A percentile compares a stretch with the other conserved stretches of the same genome.
Evolutionary conservation across 2,113 vertebrate species (phyloP).

Genomic region (Kryptolebias marmoratus): DNA sequence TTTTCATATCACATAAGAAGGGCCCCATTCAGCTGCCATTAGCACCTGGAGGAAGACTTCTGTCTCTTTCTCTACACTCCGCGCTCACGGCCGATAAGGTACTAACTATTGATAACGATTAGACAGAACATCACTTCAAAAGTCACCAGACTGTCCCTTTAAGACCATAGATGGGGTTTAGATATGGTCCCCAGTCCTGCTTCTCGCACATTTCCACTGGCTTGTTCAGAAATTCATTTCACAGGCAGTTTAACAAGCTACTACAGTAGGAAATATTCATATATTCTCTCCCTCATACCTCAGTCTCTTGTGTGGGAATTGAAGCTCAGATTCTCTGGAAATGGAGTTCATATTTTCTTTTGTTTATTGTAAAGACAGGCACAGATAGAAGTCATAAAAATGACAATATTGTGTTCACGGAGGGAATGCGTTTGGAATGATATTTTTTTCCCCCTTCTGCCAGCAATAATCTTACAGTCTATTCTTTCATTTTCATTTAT

Average conservation of each 20-base stretch:
- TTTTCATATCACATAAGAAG: too few relatives aligned
- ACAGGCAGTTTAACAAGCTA: conserved; percentile 67
- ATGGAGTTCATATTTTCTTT: conserved; percentile 66
- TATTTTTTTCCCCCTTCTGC: conserved; percentile 52
- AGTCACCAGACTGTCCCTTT: background rate
- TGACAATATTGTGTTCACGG: conserved; percentile 58
- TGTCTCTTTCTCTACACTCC: too few relatives aligned
- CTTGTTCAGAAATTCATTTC: conserved; percentile 62
- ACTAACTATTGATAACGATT: too few relatives aligned
- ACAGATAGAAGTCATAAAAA: conserved; percentile 61
- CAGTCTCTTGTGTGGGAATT: conserved; percentile 49
- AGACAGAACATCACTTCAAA: too few relatives aligned
- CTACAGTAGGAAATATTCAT: conserved; percentile 60
- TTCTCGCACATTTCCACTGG: conserved; percentile 9
- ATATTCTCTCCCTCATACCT: conserved; percentile 24
- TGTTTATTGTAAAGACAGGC: conserved; percentile 59
- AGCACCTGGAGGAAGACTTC: too few relatives aligned
- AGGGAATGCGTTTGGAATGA: conserved; percentile 43
- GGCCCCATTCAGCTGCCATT: too few relatives aligned
- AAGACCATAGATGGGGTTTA: conserved; percentile 23
- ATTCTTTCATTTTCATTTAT: conserved; percentile 63
- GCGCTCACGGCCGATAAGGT: too few relatives aligned
- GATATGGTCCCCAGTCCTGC: conserved; percentile 42
- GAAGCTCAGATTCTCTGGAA: conserved; percentile 48
- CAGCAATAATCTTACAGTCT: conserved; percentile 46